These are phyloP conservation scores for Prenolepis imparis DNA, from an alignment of 2,888 invertebrate species.

Conservation along the genomic window DNA sequence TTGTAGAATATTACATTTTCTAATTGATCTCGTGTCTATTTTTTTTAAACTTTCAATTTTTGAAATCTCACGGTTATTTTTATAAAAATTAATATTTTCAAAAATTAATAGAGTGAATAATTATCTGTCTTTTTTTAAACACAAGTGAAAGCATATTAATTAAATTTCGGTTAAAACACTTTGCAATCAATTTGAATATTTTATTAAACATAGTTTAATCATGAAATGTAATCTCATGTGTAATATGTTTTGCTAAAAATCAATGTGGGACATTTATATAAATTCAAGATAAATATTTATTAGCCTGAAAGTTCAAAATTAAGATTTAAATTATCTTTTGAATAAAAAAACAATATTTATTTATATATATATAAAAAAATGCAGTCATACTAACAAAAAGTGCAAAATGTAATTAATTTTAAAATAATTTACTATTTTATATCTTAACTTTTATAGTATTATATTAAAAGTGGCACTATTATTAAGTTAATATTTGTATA, in stretches of 20 bases:
- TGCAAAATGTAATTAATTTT: neutral
- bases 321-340: neutral
- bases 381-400: neutral
- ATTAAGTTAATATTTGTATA: neutral
- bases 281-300: slow-evolving; percentile 17
- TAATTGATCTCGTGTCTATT: neutral
- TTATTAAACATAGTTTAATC: slow-evolving; percentile 3
- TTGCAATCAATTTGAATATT: neutral
- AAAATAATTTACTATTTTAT: neutral
- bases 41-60: neutral
- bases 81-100: neutral
- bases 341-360: neutral
- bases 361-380: no score
- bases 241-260: neutral
- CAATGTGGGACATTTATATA: neutral
- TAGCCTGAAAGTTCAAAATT: neutral
- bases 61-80: neutral
- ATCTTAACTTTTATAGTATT: neutral
- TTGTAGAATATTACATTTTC: neutral
- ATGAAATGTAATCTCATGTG: neutral
- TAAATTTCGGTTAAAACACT: neutral
- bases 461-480: neutral
- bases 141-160: neutral
- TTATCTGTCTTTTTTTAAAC: neutral
- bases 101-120: neutral